A percentile compares a stretch with the other conserved stretches of the same genome.
phyloP scores from a whole-genome alignment of 1,140 invertebrate species.

The Paracyclopina nana region DNA sequence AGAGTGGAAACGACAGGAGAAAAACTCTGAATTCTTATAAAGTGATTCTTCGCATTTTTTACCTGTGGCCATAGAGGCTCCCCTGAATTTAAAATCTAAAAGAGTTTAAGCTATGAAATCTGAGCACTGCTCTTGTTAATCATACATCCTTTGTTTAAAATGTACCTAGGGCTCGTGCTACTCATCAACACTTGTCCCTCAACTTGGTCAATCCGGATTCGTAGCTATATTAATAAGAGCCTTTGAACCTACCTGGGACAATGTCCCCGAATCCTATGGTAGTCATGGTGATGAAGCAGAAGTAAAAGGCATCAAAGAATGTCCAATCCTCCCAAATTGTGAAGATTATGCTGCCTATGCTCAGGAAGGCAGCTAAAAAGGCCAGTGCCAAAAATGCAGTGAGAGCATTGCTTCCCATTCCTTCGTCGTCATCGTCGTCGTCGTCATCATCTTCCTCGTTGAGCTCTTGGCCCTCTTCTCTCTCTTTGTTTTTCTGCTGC shows the following conservation, averaged over 20 bases:
- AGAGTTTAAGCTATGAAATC: not conserved
- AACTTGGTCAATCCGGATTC: not conserved
- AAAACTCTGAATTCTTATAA: too few species aligned
- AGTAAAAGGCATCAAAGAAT: conserved; percentile 82
- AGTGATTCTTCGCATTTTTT: too few species aligned
- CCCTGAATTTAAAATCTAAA: too few species aligned
- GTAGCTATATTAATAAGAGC: not conserved
- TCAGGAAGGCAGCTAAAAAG: conserved; percentile 5
- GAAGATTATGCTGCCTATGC: conserved; percentile 12
- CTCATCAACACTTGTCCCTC: not conserved
- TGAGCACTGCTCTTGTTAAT: too few species aligned
- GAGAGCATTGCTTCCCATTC: not conserved
- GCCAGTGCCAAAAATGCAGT: conserved; percentile 2
- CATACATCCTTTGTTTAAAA: too few species aligned
- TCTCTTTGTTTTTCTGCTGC: not conserved
- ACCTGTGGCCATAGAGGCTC: too few species aligned
- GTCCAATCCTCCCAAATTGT: conserved; percentile 47
- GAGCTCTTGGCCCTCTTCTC: not conserved
- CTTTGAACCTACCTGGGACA: conserved; percentile 59
- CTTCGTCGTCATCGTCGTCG: not conserved
- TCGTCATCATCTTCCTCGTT: conserved; percentile 7
- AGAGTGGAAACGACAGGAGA: too few species aligned
- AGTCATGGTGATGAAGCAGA: conserved; percentile 84
- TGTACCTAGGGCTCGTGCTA: too few species aligned
- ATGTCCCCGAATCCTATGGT: conserved; percentile 82